Base-by-base conservation (phyloP, 2,113 vertebrate species). In the Menura novaehollandiae region DNA sequence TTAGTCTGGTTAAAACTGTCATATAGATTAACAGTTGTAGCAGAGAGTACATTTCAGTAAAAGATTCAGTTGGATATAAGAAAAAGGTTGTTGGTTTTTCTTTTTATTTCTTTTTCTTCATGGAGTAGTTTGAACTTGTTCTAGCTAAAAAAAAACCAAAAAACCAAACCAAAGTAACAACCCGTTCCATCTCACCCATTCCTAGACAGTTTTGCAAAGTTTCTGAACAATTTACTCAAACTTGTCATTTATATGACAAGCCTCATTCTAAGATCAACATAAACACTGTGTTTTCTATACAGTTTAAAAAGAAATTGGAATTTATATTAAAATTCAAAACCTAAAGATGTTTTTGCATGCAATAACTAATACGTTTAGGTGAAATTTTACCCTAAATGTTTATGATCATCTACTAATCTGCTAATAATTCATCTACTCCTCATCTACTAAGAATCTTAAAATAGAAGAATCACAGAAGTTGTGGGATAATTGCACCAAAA, bases 1-100 rank as follows among this genome's bases (percentile, higher is more conserved):
- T 88, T 58, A 87, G 4, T 44, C n/a, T 68, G 11, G 30, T 76
- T 94, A 88, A 78, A 64, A 35, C 24, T 62, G 30, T 63, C 5
- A 18, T 35, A 35, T 15, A 52, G 58, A 63, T 71, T 60, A 91
- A 66, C 10, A 41, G 30, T 47, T 68, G 5, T 52, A 71, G 10
- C 19, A 75, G 23, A 69, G 27, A 68, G 47, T 20, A 41, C 3
- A 51, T 33, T 77, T 71, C 33, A 47, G 19, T 46, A 39, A 83
- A 82, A 30, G 2, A 66, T 51, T 75, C 28, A n/a, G 2, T 7
- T 53, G 15, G 21, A 43, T 69, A 68, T n/a, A 35, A 72, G 18
- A 76, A 74, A 32, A 71, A 4, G 3, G 3, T 6, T 73, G 32
- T 3, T 1, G 0, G 3, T 0, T 1, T 11, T 51, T 27, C n/a